Conservation (phyloP, 2,113 vertebrate genomes). For the Chroicocephalus ridibundus region DNA sequence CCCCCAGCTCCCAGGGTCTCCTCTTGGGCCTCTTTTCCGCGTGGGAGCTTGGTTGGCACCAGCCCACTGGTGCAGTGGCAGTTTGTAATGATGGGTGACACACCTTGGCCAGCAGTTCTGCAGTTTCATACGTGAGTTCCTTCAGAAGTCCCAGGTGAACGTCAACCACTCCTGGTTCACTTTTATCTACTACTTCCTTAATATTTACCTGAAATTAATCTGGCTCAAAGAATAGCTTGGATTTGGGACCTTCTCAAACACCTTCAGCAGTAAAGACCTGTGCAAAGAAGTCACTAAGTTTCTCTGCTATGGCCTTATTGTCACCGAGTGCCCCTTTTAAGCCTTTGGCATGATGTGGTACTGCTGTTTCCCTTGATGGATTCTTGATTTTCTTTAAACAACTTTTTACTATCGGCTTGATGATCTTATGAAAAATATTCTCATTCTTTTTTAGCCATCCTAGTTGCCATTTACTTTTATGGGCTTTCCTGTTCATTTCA, state of each 20-base stretch:
- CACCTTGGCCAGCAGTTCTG: not conserved
- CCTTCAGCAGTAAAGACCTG: not conserved
- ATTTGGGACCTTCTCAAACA: not conserved
- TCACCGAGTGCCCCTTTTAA: fast-evolving
- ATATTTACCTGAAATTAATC: not conserved
- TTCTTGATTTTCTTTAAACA: not conserved
- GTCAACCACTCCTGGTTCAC: not conserved
- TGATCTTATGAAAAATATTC: not conserved
- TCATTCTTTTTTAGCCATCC: not conserved
- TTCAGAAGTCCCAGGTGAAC: not conserved
- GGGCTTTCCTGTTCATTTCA: not conserved
- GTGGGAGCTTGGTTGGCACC: not conserved
- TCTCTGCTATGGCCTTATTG: not conserved
- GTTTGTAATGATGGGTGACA: not conserved
- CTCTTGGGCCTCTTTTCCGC: not conserved
- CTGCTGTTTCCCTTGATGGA: not conserved
- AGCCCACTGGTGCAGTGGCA: not conserved
- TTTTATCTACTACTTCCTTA: not conserved
- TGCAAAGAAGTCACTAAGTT: not conserved
- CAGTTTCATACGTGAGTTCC: not conserved
- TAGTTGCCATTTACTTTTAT: not conserved
- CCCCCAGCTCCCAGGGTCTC: not conserved
- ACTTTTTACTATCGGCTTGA: not conserved
- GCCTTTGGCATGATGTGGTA: not conserved
- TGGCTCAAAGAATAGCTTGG: not conserved